Evolutionary conservation across 2,113 vertebrate genomes (phyloP).

Genomic region (Amblyopsis rosae): DNA sequence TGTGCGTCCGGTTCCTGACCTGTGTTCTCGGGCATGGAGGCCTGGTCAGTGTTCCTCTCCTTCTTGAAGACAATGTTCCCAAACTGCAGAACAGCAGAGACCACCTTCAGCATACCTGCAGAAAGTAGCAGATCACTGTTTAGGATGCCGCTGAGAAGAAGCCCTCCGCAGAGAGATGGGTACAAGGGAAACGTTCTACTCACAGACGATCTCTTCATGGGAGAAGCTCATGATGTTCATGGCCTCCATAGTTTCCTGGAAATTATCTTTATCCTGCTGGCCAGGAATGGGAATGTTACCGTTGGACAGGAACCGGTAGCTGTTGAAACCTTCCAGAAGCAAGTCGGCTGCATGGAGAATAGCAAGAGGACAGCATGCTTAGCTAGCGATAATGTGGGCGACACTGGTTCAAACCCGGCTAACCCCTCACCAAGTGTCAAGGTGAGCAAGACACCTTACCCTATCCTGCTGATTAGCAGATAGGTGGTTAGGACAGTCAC

Average conservation of each 20-base stretch:
- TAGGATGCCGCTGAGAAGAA: not conserved
- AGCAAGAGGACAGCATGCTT: not conserved
- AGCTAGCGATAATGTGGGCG: too few species aligned
- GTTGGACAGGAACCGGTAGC: conserved; percentile 95
- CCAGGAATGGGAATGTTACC: conserved; percentile 96
- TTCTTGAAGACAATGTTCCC: conserved; percentile 97
- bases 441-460: too few species aligned
- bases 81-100: conserved; percentile 96
- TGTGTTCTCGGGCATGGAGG: conserved; percentile 98
- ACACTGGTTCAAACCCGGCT: too few species aligned
- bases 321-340: conserved; percentile 91
- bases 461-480: too few species aligned
- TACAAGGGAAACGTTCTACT: conserved; percentile 58
- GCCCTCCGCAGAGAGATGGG: not conserved
- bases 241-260: conserved; percentile 98
- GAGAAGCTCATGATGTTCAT: conserved; percentile 99
- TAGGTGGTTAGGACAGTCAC: too few species aligned
- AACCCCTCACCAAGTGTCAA: too few species aligned
- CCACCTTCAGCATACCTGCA: conserved; percentile 95
- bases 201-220: conserved; percentile 94
- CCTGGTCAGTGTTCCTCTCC: conserved; percentile 96
- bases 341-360: conserved; percentile 80
- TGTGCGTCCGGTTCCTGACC: conserved; percentile 68
- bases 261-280: conserved; percentile 98
- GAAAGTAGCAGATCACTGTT: not conserved